A percentile compares a stretch with the other conserved stretches of the same genome.
phyloP scores from a whole-genome alignment of 2,113 vertebrate genomes.

The Herpetotheres cachinnans region DNA sequence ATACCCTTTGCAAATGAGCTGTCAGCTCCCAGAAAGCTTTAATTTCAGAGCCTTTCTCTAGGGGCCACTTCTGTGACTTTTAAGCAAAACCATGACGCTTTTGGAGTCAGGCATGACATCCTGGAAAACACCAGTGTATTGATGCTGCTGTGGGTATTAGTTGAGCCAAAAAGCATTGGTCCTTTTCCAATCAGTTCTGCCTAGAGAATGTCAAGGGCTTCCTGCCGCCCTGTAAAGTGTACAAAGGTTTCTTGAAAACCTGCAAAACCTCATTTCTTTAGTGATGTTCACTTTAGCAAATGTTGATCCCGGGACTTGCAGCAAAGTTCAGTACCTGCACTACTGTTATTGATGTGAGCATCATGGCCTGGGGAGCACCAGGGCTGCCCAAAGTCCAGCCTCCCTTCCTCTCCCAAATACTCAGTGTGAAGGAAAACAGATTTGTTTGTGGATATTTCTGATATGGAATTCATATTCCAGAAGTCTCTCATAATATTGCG shows the following conservation, averaged over 20 bases:
- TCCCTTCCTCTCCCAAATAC: background rate
- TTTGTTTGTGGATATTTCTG: constrained; percentile 36
- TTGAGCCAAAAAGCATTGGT: background rate
- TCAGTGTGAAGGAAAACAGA: background rate
- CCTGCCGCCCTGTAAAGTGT: background rate
- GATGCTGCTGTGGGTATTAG: background rate
- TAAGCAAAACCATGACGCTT: background rate
- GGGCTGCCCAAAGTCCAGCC: background rate
- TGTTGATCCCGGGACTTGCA: background rate
- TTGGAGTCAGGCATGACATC: background rate
- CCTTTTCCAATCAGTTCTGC: background rate
- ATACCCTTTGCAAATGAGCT: background rate
- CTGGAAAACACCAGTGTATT: background rate
- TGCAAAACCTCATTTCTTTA: background rate
- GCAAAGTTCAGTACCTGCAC: background rate
- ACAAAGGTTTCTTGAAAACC: background rate
- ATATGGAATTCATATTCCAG: background rate
- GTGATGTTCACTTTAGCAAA: background rate
- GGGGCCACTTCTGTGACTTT: background rate
- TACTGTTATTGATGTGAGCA: background rate
- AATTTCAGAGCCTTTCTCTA: background rate
- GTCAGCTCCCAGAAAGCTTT: background rate
- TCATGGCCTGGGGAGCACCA: background rate
- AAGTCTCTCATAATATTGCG: background rate
- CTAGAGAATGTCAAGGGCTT: background rate